Conservation (phyloP, 2,113 vertebrate genomes). For the Trogon surrucura region DNA sequence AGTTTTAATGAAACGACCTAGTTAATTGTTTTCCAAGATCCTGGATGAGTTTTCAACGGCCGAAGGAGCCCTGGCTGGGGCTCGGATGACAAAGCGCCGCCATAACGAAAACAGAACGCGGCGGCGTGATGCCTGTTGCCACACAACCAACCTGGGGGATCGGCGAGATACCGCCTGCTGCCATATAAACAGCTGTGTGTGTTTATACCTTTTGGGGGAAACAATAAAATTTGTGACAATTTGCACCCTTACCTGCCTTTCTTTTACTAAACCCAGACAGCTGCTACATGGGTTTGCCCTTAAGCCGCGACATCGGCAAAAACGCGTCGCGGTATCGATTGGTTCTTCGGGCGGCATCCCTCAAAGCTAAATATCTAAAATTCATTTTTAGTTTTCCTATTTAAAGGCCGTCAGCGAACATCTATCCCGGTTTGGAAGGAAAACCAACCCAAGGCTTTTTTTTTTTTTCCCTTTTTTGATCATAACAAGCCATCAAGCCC, state of each 20-base stretch:
- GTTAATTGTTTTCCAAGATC: constrained; percentile 61
- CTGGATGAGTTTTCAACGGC: constrained; percentile 46
- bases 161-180: constrained; percentile 55
- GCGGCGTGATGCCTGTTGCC: constrained; percentile 56
- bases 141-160: constrained; percentile 47
- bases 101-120: constrained; percentile 65
- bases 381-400: neutral
- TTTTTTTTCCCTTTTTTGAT: neutral
- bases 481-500: neutral
- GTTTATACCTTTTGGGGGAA: constrained; percentile 41
- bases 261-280: constrained; percentile 22
- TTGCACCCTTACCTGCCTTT: constrained; percentile 28
- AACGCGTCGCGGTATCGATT: neutral
- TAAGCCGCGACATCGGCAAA: neutral
- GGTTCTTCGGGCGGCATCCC: neutral
- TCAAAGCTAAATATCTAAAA: neutral
- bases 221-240: constrained; percentile 35
- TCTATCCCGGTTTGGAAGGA: neutral
- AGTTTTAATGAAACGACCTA: constrained; percentile 71
- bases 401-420: neutral
- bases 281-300: neutral
- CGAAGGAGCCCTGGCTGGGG: constrained; percentile 46
- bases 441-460: neutral
- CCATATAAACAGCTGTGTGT: constrained; percentile 35
- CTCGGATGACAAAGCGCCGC: constrained; percentile 58